A percentile compares a stretch with the other conserved stretches of the same genome.
Conservation (phyloP, 1,140 invertebrate genomes). For the Bradynema listronoti region DNA sequence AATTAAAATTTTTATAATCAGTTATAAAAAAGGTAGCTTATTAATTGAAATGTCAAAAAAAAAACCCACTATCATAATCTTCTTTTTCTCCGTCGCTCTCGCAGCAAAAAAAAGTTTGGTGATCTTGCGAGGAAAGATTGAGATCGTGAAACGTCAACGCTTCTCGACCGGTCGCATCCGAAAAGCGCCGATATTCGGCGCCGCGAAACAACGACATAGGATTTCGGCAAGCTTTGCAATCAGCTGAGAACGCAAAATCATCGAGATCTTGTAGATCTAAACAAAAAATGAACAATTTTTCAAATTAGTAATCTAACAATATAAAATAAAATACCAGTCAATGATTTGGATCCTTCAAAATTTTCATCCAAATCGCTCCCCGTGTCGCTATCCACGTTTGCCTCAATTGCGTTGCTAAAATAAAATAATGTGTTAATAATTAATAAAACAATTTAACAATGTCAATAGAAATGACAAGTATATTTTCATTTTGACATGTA, state of each 20-base stretch:
- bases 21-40: constrained; percentile 1
- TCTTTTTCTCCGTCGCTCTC: constrained; percentile 79
- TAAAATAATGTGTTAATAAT: neutral
- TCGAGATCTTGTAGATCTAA: constrained; percentile 22
- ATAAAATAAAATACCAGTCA: constrained; percentile 20
- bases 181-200: constrained; percentile 88
- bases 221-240: constrained; percentile 96
- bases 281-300: constrained; percentile 15
- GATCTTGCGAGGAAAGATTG: constrained; percentile 96
- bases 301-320: constrained; percentile 12
- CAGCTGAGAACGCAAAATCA: constrained; percentile 58
- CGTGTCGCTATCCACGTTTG: constrained; percentile 51
- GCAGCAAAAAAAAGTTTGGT: constrained; percentile 94
- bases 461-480: neutral
- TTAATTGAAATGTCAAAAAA: neutral
- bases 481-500: neutral
- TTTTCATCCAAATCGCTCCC: constrained; percentile 45
- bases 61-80: constrained; percentile 75
- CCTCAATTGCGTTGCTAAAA: constrained; percentile 54
- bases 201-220: constrained; percentile 89
- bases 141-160: constrained; percentile 97
- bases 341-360: constrained; percentile 45
- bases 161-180: constrained; percentile 77
- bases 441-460: neutral
- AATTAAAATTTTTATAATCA: too few species aligned